Evolutionary conservation across 2,113 vertebrate species (phyloP).

Genomic region (Urocitellus parryii): DNA sequence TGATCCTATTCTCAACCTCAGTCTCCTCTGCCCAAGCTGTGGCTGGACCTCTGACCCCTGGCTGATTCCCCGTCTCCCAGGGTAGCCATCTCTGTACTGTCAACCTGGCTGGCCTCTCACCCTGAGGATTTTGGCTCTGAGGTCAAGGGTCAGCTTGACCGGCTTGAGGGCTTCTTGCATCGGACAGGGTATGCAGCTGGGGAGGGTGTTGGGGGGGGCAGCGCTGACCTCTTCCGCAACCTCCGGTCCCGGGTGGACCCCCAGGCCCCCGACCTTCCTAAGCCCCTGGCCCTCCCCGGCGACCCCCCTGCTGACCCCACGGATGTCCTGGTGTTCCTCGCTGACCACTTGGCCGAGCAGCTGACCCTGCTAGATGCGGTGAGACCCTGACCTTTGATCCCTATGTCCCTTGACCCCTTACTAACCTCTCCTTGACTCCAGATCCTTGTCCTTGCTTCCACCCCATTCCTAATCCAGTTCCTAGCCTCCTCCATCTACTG

Average conservation of each 20-base stretch:
- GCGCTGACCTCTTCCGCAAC: slow-evolving; percentile 79
- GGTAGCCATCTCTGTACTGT: slow-evolving; percentile 86
- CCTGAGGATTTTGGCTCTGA: slow-evolving; percentile 91
- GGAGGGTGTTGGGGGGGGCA: slow-evolving; percentile 79
- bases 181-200: slow-evolving; percentile 82
- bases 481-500: not conserved
- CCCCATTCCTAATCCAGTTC: slow-evolving; percentile 25
- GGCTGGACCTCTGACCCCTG: slow-evolving; percentile 50
- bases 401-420: not conserved
- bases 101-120: slow-evolving; percentile 92
- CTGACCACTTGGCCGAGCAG: slow-evolving; percentile 90
- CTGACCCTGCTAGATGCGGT: slow-evolving; percentile 94
- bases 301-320: slow-evolving; percentile 80
- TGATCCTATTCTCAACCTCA: not conserved
- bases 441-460: slow-evolving; percentile 57
- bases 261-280: slow-evolving; percentile 76
- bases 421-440: slow-evolving; percentile 45
- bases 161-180: slow-evolving; percentile 87
- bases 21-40: not conserved
- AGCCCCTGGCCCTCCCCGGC: slow-evolving; percentile 69
- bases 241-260: slow-evolving; percentile 78
- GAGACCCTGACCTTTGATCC: slow-evolving; percentile 79
- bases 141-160: slow-evolving; percentile 89
- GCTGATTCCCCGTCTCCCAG: slow-evolving; percentile 72
- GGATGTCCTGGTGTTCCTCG: slow-evolving; percentile 91